These are phyloP conservation scores for Telenomus remus DNA, from an alignment of 1,140 invertebrate species.

Conservation along the genomic window DNA sequence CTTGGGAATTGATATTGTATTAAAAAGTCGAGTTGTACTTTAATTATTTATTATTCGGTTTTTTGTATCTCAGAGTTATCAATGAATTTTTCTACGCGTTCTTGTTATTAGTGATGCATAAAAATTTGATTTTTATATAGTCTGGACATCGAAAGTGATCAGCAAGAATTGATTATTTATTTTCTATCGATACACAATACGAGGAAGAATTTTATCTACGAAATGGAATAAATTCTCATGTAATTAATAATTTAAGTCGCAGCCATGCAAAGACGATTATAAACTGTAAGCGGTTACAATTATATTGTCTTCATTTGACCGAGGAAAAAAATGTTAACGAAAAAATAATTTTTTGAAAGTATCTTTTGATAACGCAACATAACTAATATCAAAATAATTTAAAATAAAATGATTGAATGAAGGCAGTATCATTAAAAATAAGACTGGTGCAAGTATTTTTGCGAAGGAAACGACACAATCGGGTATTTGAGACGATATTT, in stretches of 20 bases:
- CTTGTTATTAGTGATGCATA: slow-evolving; percentile 8
- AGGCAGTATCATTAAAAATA: slow-evolving; percentile 44
- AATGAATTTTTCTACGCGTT: slow-evolving; percentile 32
- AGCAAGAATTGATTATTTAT: slow-evolving; percentile 29
- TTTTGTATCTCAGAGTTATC: slow-evolving; percentile 2
- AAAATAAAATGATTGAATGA: slow-evolving; percentile 20
- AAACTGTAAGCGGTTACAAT: slow-evolving; percentile 28
- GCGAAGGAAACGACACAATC: slow-evolving; percentile 30
- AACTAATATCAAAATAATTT: slow-evolving; percentile 4
- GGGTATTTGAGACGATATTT: slow-evolving; percentile 23
- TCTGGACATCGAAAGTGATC: slow-evolving; percentile 8
- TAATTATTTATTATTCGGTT: slow-evolving; percentile 5
- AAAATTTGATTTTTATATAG: slow-evolving; percentile 7
- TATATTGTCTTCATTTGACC: slow-evolving; percentile 41
- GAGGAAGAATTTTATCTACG: slow-evolving; percentile 8
- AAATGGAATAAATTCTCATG: slow-evolving; percentile 10
- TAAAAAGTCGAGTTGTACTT: too few species aligned
- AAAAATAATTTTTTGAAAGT: background rate
- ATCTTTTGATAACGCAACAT: background rate
- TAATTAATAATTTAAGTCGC: slow-evolving; percentile 34
- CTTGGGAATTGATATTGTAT: too few species aligned
- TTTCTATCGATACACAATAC: slow-evolving; percentile 17
- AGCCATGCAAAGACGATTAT: slow-evolving; percentile 32
- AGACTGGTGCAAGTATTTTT: slow-evolving; percentile 47
- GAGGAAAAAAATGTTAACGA: background rate